Conservation (phyloP, 2,888 invertebrate genomes). For the Pogonocherus hispidulus region DNA sequence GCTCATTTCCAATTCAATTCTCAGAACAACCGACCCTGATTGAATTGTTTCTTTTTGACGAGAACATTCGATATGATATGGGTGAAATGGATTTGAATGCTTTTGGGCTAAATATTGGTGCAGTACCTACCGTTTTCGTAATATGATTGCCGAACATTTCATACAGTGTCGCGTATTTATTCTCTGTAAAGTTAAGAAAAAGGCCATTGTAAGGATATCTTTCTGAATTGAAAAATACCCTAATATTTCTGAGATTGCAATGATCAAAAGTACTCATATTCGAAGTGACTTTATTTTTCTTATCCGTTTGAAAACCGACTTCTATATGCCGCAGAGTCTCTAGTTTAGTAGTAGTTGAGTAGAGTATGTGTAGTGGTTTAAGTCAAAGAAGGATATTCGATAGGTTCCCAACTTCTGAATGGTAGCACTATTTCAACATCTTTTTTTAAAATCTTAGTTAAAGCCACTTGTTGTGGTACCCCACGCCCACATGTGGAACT, state of each 20-base stretch:
- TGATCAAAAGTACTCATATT: slow-evolving; percentile 25
- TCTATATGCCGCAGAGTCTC: slow-evolving; percentile 34
- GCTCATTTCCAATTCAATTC: slow-evolving; percentile 4
- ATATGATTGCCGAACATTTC: background rate
- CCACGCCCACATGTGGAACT: slow-evolving; percentile 37
- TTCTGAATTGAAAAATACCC: background rate
- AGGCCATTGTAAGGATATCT: background rate
- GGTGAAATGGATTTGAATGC: too few species aligned
- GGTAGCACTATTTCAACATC: slow-evolving; percentile 28
- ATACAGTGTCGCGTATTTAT: background rate
- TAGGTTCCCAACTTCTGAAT: slow-evolving; percentile 40
- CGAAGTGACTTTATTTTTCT: too few species aligned
- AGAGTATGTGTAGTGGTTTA: slow-evolving; percentile 35
- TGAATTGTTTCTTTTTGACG: slow-evolving; percentile 5
- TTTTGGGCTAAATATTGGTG: slow-evolving; percentile 16
- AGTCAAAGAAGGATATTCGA: slow-evolving; percentile 37
- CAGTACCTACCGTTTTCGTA: background rate
- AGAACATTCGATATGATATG: too few species aligned
- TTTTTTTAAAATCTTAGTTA: slow-evolving; percentile 31
- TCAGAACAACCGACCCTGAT: too few species aligned
- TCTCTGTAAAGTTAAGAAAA: background rate
- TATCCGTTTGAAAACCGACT: slow-evolving; percentile 18
- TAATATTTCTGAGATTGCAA: background rate
- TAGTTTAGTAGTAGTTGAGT: slow-evolving; percentile 33
- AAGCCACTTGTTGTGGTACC: slow-evolving; percentile 27